Evolutionary conservation across 2,888 invertebrate species (phyloP).

Genomic region (Perizoma flavofasciatum): DNA sequence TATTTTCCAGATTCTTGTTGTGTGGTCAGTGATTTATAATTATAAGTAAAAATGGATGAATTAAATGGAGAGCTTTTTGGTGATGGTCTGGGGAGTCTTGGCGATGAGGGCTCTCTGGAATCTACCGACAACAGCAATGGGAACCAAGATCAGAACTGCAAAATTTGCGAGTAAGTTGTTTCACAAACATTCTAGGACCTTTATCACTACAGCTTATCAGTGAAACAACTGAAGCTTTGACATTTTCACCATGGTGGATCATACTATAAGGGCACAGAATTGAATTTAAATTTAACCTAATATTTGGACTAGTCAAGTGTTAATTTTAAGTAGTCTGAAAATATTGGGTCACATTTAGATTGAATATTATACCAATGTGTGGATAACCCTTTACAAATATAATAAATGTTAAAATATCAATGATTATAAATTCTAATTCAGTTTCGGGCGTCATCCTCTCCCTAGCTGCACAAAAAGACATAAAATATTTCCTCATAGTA

Average conservation of each 20-base stretch:
- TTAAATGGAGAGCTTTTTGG: slow-evolving; percentile 81
- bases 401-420: too few relatives aligned
- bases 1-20: slow-evolving; percentile 75
- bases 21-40: slow-evolving; percentile 73
- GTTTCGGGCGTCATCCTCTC: too few relatives aligned
- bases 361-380: too few relatives aligned
- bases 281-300: too few relatives aligned
- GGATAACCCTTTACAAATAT: too few relatives aligned
- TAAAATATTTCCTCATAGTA: background rate
- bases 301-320: too few relatives aligned
- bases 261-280: too few relatives aligned
- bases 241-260: too few relatives aligned
- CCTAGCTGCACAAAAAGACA: too few relatives aligned
- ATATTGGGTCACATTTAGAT: too few relatives aligned
- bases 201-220: background rate
- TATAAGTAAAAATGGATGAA: slow-evolving; percentile 85
- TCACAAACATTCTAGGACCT: background rate
- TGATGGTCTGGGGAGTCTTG: slow-evolving; percentile 76
- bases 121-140: slow-evolving; percentile 77
- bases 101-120: slow-evolving; percentile 80
- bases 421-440: too few relatives aligned
- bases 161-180: slow-evolving; percentile 85
- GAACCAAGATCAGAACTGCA: slow-evolving; percentile 85
- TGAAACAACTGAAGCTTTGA: background rate
- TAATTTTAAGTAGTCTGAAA: too few relatives aligned